Conservation (phyloP, 2,113 vertebrate genomes). For the Symphodus melops region DNA sequence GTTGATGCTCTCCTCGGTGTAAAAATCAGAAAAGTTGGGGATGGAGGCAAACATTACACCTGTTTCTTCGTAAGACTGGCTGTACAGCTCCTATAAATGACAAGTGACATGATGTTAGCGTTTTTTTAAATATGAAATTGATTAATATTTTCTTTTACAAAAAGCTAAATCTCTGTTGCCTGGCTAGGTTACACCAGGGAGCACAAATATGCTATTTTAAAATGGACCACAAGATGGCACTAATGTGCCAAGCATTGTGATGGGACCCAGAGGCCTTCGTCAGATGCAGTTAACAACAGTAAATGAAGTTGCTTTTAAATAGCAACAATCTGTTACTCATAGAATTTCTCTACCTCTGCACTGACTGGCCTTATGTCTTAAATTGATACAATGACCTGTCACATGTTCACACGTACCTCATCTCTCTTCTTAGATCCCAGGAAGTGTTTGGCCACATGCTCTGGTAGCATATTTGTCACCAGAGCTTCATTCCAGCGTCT, state of each 20-base stretch:
- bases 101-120: conserved; percentile 14
- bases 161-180: too few species aligned
- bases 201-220: neutral
- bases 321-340: neutral
- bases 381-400: neutral
- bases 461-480: conserved; percentile 96
- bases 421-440: conserved; percentile 94
- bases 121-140: neutral
- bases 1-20: conserved; percentile 97
- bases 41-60: conserved; percentile 98
- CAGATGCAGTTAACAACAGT: neutral
- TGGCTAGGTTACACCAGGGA: too few species aligned
- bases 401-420: conserved; percentile 81
- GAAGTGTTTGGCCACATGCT: conserved; percentile 96
- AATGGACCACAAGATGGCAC: conserved; percentile 53
- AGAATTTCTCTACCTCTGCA: too few species aligned
- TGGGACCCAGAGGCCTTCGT: neutral
- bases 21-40: conserved; percentile 98
- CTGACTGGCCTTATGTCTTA: neutral
- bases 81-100: conserved; percentile 91
- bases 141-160: too few species aligned
- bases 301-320: neutral
- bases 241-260: neutral
- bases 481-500: conserved; percentile 94
- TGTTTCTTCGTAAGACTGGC: conserved; percentile 93